These are phyloP conservation scores for Psittacula derbiana DNA, from an alignment of 2,797 vertebrate species.

Conservation along the genomic window DNA sequence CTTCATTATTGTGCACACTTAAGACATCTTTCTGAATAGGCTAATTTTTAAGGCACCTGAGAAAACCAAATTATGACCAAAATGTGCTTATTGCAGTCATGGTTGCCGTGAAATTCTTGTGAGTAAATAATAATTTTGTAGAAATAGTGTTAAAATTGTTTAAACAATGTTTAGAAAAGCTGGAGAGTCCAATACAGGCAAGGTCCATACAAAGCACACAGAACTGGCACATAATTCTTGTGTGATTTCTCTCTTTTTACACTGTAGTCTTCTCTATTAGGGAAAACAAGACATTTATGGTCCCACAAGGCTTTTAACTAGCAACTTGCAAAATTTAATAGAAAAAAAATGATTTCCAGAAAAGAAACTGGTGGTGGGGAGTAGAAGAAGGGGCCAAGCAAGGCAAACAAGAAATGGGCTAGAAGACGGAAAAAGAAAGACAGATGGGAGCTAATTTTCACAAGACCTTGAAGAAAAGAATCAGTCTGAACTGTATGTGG, in stretches of 20 bases:
- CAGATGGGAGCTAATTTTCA: conserved; percentile 12
- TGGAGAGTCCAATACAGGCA: neutral
- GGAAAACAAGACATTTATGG: neutral
- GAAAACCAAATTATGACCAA: neutral
- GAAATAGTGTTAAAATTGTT: neutral
- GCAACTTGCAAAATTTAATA: neutral
- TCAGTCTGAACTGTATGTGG: neutral
- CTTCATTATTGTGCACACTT: neutral
- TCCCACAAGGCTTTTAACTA: neutral
- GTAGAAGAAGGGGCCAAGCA: neutral
- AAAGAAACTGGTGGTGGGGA: neutral
- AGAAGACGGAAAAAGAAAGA: neutral
- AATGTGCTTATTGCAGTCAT: neutral
- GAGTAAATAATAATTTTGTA: neutral
- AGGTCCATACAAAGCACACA: neutral
- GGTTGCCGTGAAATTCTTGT: neutral
- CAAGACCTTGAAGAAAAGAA: conserved; percentile 28
- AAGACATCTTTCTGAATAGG: neutral
- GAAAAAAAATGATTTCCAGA: neutral
- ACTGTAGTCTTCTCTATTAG: neutral
- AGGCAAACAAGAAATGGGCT: neutral
- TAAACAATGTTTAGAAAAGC: neutral
- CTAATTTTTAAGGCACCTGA: neutral
- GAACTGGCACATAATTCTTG: neutral
- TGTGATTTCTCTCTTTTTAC: neutral